phyloP scores from a whole-genome alignment of 37 sponge, comb jelly and placozoan species.

The Hormiphora californensis region DNA sequence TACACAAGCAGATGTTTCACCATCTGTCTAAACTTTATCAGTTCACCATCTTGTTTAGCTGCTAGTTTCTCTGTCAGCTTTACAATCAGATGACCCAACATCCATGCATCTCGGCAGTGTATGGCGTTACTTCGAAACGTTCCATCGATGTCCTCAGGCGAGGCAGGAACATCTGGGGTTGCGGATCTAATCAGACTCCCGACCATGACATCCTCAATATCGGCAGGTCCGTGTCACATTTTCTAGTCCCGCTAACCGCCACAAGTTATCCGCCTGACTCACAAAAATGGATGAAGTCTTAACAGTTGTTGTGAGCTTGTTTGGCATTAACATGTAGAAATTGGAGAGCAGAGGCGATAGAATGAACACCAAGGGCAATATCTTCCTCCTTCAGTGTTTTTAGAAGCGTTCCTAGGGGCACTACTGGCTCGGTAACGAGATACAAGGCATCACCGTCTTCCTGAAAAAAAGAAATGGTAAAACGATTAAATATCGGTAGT shows the following conservation, averaged over 20 bases:
- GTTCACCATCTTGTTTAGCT: slow-evolving; percentile 35
- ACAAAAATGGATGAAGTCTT: slow-evolving; percentile 13
- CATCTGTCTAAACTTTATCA: slow-evolving; percentile 42
- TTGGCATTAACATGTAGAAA: slow-evolving; percentile 9
- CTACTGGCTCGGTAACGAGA: slow-evolving; percentile 47
- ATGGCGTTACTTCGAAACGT: not conserved
- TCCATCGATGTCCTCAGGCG: slow-evolving; percentile 45
- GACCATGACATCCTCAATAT: not conserved
- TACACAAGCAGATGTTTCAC: slow-evolving; percentile 4
- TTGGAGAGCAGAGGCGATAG: not conserved
- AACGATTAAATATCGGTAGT: not conserved
- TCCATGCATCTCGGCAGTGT: slow-evolving; percentile 36
- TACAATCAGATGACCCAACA: slow-evolving; percentile 11
- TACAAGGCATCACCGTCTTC: slow-evolving; percentile 28
- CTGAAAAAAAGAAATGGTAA: slow-evolving; percentile 5
- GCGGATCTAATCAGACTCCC: not conserved
- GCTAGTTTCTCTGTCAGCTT: not conserved
- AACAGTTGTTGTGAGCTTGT: slow-evolving; percentile 21
- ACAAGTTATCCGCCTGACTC: not conserved
- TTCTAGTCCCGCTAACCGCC: slow-evolving; percentile 10
- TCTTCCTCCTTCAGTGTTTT: not conserved
- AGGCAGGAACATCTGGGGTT: not conserved
- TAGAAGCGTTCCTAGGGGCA: not conserved
- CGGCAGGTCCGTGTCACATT: not conserved
- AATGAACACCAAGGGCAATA: not conserved